Conservation (phyloP, 2,888 invertebrate genomes). For the Rhagonycha lutea region DNA sequence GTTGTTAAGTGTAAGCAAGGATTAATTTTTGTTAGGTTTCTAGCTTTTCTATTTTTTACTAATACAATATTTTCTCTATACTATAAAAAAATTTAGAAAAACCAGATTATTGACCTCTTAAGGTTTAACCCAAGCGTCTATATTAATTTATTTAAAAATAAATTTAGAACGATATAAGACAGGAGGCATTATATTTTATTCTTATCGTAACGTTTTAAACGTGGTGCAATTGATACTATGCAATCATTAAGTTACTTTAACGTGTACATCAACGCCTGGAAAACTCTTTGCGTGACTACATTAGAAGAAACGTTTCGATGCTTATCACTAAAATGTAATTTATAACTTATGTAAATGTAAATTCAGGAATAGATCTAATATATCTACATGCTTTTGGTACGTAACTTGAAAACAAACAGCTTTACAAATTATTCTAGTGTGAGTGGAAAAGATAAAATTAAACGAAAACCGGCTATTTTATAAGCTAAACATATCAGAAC, state of each 20-base stretch:
- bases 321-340: not conserved
- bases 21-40: too few relatives aligned
- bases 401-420: not conserved
- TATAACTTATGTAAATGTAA: constrained; percentile 2
- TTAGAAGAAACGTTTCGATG: constrained; percentile 1
- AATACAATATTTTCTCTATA: too few relatives aligned
- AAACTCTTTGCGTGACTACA: not conserved
- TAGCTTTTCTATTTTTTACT: too few relatives aligned
- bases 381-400: not conserved
- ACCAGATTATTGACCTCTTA: not conserved
- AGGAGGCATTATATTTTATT: not conserved
- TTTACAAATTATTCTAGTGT: not conserved
- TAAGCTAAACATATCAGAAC: not conserved
- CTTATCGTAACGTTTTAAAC: not conserved
- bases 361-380: not conserved
- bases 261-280: not conserved
- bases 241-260: constrained; percentile 1
- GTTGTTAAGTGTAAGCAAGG: too few relatives aligned
- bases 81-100: too few relatives aligned
- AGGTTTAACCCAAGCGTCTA: not conserved
- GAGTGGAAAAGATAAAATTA: not conserved
- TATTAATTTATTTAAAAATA: not conserved
- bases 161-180: not conserved
- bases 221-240: not conserved
- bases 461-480: not conserved